phyloP scores from a whole-genome alignment of 2,797 vertebrate genomes.

The Mormyrops boulengeri region DNA sequence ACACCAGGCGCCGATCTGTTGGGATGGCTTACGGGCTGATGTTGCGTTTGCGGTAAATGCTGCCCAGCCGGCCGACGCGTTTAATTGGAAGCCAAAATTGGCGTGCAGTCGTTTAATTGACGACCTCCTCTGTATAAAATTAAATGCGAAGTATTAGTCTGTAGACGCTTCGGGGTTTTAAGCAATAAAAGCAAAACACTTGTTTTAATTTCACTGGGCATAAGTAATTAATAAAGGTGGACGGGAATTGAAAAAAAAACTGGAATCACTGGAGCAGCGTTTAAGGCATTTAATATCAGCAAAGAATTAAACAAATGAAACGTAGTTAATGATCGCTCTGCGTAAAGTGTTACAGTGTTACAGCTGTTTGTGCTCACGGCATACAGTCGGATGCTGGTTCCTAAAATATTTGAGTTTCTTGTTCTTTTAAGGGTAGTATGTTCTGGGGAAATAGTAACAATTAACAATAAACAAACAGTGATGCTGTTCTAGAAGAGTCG shows the following conservation, averaged over 20 bases:
- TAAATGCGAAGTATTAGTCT: neutral
- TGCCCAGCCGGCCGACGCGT: neutral
- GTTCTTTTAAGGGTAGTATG: neutral
- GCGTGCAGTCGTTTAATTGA: neutral
- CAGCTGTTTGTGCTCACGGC: neutral
- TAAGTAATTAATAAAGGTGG: neutral
- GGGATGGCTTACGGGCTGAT: neutral
- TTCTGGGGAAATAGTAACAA: neutral
- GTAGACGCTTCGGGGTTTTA: neutral
- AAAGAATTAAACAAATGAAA: neutral
- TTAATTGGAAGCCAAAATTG: neutral
- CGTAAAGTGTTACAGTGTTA: slow-evolving; percentile 1
- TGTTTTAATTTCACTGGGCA: neutral
- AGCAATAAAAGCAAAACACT: neutral
- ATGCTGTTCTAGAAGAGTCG: neutral
- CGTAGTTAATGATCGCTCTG: neutral
- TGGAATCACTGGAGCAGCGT: neutral
- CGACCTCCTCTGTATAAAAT: neutral
- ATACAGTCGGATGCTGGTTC: neutral
- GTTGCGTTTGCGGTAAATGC: neutral
- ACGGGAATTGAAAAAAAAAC: neutral
- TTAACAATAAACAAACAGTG: neutral
- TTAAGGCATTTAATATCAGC: neutral
- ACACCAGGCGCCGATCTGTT: neutral
- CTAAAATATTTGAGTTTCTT: neutral